A percentile compares a stretch with the other conserved stretches of the same genome.
These are phyloP conservation scores for Coptodon bakossiorum DNA, from an alignment of 2,113 vertebrate species.

Conservation along the genomic window DNA sequence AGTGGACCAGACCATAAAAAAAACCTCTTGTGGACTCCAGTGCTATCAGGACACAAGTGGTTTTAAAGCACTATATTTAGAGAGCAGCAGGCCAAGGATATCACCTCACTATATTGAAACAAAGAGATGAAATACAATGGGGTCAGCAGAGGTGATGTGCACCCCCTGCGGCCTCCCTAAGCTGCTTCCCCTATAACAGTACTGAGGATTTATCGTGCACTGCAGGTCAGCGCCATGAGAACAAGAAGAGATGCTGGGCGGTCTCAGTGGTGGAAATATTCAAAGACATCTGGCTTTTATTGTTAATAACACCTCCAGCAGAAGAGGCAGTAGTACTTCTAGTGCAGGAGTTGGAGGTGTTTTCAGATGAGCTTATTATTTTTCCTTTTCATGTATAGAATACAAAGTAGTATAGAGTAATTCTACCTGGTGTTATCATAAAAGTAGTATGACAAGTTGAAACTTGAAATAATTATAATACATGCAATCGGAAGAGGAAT, in stretches of 20 bases:
- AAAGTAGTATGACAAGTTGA: not conserved
- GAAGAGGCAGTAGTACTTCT: not conserved
- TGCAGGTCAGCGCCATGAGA: not conserved
- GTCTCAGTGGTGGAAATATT: not conserved
- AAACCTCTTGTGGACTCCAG: conserved; percentile 38
- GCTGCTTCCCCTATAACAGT: not conserved
- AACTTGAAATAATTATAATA: not conserved
- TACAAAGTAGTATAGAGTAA: not conserved
- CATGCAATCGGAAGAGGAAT: not conserved
- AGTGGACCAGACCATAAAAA: conserved; percentile 17
- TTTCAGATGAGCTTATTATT: not conserved
- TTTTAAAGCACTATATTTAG: conserved; percentile 54
- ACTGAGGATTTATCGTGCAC: not conserved
- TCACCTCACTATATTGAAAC: conserved; percentile 37
- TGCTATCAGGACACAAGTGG: conserved; percentile 42
- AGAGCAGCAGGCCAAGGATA: not conserved
- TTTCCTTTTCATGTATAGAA: not conserved
- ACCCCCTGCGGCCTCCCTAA: not conserved
- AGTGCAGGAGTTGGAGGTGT: not conserved
- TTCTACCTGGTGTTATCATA: not conserved
- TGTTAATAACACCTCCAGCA: not conserved
- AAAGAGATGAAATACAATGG: not conserved
- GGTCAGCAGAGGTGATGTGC: not conserved
- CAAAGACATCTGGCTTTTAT: not conserved
- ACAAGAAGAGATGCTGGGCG: not conserved